phyloP scores from a whole-genome alignment of 2,888 invertebrate species.

The Mesopsocus fuscifrons region DNA sequence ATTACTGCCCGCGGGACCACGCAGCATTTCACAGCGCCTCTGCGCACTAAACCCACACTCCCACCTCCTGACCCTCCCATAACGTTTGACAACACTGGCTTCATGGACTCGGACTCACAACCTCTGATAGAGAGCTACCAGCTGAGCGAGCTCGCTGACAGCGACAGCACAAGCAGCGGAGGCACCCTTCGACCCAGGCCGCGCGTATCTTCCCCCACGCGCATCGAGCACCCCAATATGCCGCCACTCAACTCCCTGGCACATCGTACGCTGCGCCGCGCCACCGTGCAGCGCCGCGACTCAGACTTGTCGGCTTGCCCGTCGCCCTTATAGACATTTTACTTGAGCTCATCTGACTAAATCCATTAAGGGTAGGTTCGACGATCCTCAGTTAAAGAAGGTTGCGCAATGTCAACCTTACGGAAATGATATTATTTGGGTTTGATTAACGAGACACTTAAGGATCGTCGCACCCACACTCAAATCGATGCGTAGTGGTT shows the following conservation, averaged over 20 bases:
- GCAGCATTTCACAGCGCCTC: slow-evolving; percentile 35
- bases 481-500: too few species aligned
- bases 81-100: slow-evolving; percentile 49
- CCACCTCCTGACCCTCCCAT: slow-evolving; percentile 11
- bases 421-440: too few species aligned
- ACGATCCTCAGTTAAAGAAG: too few species aligned
- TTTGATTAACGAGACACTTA: too few species aligned
- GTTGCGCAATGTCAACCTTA: too few species aligned
- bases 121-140: slow-evolving; percentile 55
- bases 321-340: background rate
- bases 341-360: too few species aligned
- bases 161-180: slow-evolving; percentile 13
- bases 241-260: slow-evolving; percentile 55
- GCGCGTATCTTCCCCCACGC: slow-evolving; percentile 57
- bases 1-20: slow-evolving; percentile 61
- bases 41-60: slow-evolving; percentile 33
- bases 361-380: too few species aligned
- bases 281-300: slow-evolving; percentile 15
- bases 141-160: slow-evolving; percentile 18
- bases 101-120: slow-evolving; percentile 65
- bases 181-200: slow-evolving; percentile 27
- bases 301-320: background rate
- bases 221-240: slow-evolving; percentile 63
- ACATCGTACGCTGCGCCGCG: slow-evolving; percentile 24
- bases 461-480: too few species aligned